Conservation (phyloP, 2,797 vertebrate genomes). For the Pseudochirops cupreus region DNA sequence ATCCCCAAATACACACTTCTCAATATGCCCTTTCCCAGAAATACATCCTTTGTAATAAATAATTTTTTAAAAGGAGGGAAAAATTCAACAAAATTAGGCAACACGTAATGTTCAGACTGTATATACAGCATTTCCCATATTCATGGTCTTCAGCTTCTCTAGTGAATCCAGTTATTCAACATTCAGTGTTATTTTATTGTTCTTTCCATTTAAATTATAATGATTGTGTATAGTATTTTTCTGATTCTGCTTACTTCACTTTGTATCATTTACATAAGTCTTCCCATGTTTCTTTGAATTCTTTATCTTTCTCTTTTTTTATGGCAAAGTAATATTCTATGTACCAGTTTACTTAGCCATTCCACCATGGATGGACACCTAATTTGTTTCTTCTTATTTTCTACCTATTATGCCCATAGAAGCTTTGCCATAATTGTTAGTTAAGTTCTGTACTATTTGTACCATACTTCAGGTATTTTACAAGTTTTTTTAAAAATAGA, state of each 20-base stretch:
- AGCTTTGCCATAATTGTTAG: background rate
- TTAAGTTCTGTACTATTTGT: background rate
- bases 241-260: background rate
- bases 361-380: background rate
- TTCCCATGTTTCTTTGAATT: background rate
- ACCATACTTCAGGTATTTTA: background rate
- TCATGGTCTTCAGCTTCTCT: background rate
- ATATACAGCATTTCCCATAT: background rate
- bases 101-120: background rate
- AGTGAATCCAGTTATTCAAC: background rate
- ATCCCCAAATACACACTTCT: background rate
- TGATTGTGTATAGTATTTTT: background rate
- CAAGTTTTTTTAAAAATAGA: background rate
- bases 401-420: background rate
- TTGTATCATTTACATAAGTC: background rate
- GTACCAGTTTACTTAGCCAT: background rate
- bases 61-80: background rate
- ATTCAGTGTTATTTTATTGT: background rate
- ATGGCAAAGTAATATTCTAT: background rate
- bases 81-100: background rate
- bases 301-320: background rate
- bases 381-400: background rate
- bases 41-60: background rate
- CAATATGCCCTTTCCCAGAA: background rate
- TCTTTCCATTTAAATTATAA: background rate